Evolutionary conservation across 1,140 invertebrate genomes (phyloP).

Genomic region (Sminthurides bifidus): DNA sequence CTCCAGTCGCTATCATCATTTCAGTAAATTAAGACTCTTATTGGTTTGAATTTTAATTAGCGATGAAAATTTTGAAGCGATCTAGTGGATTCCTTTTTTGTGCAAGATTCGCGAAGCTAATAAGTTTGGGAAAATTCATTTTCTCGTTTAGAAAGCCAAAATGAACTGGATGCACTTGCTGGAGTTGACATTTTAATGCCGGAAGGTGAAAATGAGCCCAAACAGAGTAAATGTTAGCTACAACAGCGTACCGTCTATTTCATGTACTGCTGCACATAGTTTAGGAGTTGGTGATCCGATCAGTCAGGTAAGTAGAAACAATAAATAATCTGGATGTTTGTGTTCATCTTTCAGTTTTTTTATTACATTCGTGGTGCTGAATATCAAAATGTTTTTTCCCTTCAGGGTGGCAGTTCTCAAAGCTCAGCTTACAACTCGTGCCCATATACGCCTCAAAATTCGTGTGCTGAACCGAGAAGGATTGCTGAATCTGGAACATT

Average conservation of each 20-base stretch:
- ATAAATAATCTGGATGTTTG: background rate
- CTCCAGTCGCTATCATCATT: no score
- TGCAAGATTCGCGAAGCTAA: no score
- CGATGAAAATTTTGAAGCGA: no score
- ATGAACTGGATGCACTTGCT: conserved; percentile 28
- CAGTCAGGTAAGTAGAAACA: conserved; percentile 23
- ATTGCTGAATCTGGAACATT: conserved; percentile 14
- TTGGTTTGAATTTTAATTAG: no score
- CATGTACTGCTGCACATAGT: conserved; percentile 24
- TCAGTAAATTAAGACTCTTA: no score
- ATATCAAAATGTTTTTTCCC: conserved; percentile 2
- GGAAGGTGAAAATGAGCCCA: conserved; percentile 30
- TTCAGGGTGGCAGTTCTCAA: conserved; percentile 30
- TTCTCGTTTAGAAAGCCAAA: conserved; percentile 23
- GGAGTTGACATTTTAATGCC: conserved; percentile 27
- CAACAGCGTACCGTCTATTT: conserved; percentile 26
- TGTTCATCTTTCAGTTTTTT: background rate
- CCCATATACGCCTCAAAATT: conserved; percentile 36
- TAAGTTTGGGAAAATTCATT: no score
- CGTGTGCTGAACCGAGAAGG: conserved; percentile 32
- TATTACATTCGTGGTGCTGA: background rate
- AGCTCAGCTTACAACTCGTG: conserved; percentile 35
- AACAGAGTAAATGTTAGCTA: conserved; percentile 16
- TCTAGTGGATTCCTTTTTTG: no score
- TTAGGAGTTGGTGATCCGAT: conserved; percentile 31